Conservation (phyloP, 2,888 invertebrate genomes). For the Opisthograptis luteolata region DNA sequence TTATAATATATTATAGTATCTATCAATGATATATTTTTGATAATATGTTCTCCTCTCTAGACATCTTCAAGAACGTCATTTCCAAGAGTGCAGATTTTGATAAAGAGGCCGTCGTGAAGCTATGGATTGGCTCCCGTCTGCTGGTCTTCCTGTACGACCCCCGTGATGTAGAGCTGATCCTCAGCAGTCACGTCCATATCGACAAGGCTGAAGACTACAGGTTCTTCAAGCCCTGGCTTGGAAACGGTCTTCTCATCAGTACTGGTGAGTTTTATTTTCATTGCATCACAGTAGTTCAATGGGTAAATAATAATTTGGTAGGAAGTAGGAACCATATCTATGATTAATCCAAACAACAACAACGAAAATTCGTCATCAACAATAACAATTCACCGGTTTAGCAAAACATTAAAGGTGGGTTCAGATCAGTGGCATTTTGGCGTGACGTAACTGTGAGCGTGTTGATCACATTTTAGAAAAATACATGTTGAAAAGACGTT, state of each 20-base stretch:
- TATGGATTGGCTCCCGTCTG: constrained; percentile 92
- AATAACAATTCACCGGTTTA: too few species aligned
- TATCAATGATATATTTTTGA: too few species aligned
- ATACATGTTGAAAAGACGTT: too few species aligned
- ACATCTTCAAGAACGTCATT: constrained; percentile 87
- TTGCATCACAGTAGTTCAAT: neutral
- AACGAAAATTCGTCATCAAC: too few species aligned
- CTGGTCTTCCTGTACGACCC: constrained; percentile 90
- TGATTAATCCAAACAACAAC: too few species aligned
- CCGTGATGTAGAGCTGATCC: constrained; percentile 89
- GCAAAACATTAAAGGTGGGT: too few species aligned
- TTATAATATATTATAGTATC: too few species aligned
- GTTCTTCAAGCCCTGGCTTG: constrained; percentile 93
- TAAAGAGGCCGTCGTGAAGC: constrained; percentile 81
- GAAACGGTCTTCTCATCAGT: constrained; percentile 92
- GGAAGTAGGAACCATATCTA: too few species aligned
- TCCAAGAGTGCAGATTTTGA: constrained; percentile 82
- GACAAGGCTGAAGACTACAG: constrained; percentile 92
- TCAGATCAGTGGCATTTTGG: too few species aligned
- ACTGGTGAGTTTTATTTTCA: constrained; percentile 80
- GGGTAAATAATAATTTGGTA: too few species aligned
- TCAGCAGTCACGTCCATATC: constrained; percentile 91
- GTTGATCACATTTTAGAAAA: too few species aligned
- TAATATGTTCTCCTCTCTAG: constrained; percentile 68
- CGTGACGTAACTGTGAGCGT: too few species aligned